Evolutionary conservation across 2,113 vertebrate genomes (phyloP), one percentile per base, ranked within the genome.

Genomic region (Anoplopoma fimbria): DNA sequence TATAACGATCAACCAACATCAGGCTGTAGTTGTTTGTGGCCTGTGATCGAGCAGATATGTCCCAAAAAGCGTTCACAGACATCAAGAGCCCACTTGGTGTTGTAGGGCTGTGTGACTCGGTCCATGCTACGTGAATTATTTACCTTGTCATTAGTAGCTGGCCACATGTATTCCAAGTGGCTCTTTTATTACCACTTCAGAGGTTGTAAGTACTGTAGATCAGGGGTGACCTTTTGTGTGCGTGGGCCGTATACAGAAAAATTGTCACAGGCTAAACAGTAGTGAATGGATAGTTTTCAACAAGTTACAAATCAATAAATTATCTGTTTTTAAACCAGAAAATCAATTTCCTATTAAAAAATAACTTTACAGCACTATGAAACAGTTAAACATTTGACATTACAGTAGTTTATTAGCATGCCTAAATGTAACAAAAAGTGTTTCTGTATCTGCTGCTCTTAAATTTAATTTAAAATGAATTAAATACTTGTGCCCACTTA

Each of bases 41-140:
- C 27, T 29, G 15, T 53, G 31, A 64, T 64, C 60, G 21, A 29
- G 60, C 23, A 36, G n/a, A 51, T 51, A 4, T 4, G 42, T 63
- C 40, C 21, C 29, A 47, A 74, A 57, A 61, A 65, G 58, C 17
- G 12, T 13, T 9, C 34, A n/a, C 0, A 5, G 14, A 4, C 14
- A 31, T 42, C 17, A 57, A 57, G 64, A 40, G 27, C 21, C 19
- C 33, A 67, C 62, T 10, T 4, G 9, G 53, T 42, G 3, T 55
- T 57, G 38, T 51, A 27, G 14, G 42, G 21, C 17, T n/a, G 58
- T 33, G 31, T 68, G 51, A 47, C 4, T 23, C 7, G 19, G 55
- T 75, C 63, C 40, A 36, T 61, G 64, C 58, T 17, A 40, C 58
- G 19, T 73, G 33, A 81, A 84, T 68, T 60, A 83, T 74, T 86